Conservation (phyloP, 30 jellyfish, hydroid and myxozoan genomes). For the Nemopilema nomurai region DNA sequence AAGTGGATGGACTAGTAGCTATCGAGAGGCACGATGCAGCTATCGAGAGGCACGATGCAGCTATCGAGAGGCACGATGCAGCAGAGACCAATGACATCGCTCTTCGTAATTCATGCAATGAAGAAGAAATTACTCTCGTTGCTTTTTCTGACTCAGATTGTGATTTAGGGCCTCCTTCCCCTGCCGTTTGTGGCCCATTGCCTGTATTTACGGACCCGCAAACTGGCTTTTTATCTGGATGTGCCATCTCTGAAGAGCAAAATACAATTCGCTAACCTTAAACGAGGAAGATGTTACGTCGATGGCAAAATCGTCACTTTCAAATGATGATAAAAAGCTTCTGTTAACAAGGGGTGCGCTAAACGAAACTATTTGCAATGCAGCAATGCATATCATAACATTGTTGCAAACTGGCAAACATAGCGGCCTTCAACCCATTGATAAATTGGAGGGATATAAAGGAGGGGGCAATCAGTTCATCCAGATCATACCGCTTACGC, state of each 20-base stretch:
- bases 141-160: neutral
- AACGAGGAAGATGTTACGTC: neutral
- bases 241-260: neutral
- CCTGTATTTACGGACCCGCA: no score
- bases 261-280: no score
- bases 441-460: neutral
- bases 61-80: neutral
- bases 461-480: constrained; percentile 4
- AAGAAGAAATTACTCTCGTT: neutral
- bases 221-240: neutral
- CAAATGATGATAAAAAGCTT: neutral
- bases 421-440: constrained; percentile 2
- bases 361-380: neutral
- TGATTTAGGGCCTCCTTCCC: neutral
- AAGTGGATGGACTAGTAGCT: no score
- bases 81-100: neutral
- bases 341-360: neutral
- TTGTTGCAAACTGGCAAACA: neutral
- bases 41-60: no score
- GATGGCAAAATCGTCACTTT: neutral
- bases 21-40: no score
- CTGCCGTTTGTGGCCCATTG: neutral
- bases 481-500: constrained; percentile 8
- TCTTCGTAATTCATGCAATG: neutral
- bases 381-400: constrained; percentile 6